phyloP scores from a whole-genome alignment of 2,113 vertebrate genomes.

The Microcebus lehilahytsara region DNA sequence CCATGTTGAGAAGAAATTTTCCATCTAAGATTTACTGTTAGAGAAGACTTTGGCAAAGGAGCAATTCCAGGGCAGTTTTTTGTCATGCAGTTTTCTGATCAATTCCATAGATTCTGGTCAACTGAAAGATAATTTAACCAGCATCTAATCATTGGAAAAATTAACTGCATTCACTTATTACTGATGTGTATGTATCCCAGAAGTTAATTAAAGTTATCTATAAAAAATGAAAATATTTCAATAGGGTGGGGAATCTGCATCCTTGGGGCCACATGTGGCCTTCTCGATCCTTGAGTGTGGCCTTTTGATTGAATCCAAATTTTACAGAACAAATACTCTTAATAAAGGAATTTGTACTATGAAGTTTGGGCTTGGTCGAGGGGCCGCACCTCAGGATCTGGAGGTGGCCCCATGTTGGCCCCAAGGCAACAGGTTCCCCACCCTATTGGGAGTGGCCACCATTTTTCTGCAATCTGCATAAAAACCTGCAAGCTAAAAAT shows the following conservation, averaged over 20 bases:
- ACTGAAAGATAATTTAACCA: background rate
- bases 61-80: background rate
- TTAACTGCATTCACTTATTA: background rate
- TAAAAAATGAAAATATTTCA: constrained; percentile 16
- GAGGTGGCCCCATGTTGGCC: too few relatives aligned
- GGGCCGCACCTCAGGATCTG: too few relatives aligned
- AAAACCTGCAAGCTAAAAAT: constrained; percentile 29
- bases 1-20: constrained; percentile 35
- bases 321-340: too few relatives aligned
- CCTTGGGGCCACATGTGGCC: too few relatives aligned
- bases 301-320: too few relatives aligned
- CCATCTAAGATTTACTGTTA: background rate
- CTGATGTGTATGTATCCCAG: background rate
- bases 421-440: too few relatives aligned
- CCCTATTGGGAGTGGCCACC: background rate
- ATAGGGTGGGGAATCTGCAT: background rate
- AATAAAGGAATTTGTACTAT: too few relatives aligned
- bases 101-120: background rate
- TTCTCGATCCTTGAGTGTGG: too few relatives aligned
- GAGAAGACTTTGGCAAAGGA: background rate
- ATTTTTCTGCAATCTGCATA: constrained; percentile 37
- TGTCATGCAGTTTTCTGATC: background rate
- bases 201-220: background rate
- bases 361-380: too few relatives aligned
- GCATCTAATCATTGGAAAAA: background rate